A percentile compares a stretch with the other conserved stretches of the same genome.
Conservation (phyloP, 2,113 vertebrate species). For the Neodontobutis hainanensis region DNA sequence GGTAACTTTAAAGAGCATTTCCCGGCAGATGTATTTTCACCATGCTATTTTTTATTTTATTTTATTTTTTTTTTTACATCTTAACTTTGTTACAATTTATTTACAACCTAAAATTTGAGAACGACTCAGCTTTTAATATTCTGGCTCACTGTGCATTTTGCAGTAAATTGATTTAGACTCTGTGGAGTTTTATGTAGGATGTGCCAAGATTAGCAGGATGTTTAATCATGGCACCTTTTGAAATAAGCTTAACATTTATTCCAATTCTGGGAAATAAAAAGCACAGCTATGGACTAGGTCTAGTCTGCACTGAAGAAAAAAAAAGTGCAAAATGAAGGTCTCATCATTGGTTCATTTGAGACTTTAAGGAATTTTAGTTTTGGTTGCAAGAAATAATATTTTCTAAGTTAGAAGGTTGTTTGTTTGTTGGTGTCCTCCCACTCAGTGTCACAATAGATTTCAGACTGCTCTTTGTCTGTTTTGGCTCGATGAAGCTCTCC, state of each 20-base stretch:
- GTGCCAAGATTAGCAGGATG: constrained; percentile 60
- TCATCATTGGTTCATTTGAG: constrained; percentile 52
- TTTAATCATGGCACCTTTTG: constrained; percentile 67
- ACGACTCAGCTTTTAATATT: constrained; percentile 15
- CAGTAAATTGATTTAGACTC: constrained; percentile 55
- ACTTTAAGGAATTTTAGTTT: constrained; percentile 42
- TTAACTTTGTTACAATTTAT: constrained; percentile 24
- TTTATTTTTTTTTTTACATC: background rate
- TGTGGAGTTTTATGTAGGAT: constrained; percentile 50
- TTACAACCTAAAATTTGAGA: constrained; percentile 27
- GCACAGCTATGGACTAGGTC: constrained; percentile 32
- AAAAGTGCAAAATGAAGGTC: constrained; percentile 42
- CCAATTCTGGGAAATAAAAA: constrained; percentile 12
- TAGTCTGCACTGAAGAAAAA: constrained; percentile 19
- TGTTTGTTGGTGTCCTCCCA: constrained; percentile 38
- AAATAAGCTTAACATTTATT: constrained; percentile 62
- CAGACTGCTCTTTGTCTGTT: constrained; percentile 48
- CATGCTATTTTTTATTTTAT: constrained; percentile 14
- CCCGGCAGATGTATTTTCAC: too few relatives aligned
- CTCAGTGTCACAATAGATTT: constrained; percentile 48
- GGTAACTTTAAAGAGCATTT: constrained; percentile 17
- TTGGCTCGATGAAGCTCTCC: constrained; percentile 46
- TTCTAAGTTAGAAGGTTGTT: constrained; percentile 37
- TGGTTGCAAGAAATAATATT: constrained; percentile 25
- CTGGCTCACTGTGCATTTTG: constrained; percentile 19